Conservation (phyloP, 1,140 invertebrate species). For the Hyposmocoma kahamanoa region DNA sequence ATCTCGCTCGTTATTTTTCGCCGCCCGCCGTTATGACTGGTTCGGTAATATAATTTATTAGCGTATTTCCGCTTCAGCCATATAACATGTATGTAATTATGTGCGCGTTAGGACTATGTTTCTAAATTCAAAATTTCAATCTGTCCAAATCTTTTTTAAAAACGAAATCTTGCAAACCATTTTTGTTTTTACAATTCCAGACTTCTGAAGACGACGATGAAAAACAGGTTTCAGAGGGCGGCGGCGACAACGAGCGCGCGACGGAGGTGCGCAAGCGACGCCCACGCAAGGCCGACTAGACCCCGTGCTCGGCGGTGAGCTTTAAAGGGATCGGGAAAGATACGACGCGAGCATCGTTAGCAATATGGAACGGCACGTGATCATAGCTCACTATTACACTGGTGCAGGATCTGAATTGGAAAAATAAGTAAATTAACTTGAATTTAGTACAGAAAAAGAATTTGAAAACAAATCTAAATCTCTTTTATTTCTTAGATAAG, state of each 20-base stretch:
- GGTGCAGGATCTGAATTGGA: background rate
- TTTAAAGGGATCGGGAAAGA: no score
- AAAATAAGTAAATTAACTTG: background rate
- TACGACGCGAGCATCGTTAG: no score
- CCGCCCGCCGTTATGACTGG: background rate
- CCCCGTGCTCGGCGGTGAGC: background rate
- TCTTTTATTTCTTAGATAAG: no score
- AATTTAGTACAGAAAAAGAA: background rate
- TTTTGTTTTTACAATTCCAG: no score
- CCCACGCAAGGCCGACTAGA: conserved; percentile 52
- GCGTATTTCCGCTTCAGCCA: background rate
- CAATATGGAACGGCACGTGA: background rate
- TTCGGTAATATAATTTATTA: background rate
- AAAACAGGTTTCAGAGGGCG: conserved; percentile 4
- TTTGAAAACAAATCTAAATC: background rate
- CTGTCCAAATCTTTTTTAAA: background rate
- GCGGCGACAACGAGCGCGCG: conserved; percentile 20
- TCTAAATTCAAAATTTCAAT: background rate
- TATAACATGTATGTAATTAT: background rate
- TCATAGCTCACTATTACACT: background rate
- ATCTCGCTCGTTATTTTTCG: no score
- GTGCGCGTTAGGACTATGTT: background rate
- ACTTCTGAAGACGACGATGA: conserved; percentile 43
- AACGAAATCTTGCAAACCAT: no score
- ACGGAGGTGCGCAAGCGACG: conserved; percentile 48